Conservation (phyloP, 2,113 vertebrate species). For the Phalacrocorax pelagicus region DNA sequence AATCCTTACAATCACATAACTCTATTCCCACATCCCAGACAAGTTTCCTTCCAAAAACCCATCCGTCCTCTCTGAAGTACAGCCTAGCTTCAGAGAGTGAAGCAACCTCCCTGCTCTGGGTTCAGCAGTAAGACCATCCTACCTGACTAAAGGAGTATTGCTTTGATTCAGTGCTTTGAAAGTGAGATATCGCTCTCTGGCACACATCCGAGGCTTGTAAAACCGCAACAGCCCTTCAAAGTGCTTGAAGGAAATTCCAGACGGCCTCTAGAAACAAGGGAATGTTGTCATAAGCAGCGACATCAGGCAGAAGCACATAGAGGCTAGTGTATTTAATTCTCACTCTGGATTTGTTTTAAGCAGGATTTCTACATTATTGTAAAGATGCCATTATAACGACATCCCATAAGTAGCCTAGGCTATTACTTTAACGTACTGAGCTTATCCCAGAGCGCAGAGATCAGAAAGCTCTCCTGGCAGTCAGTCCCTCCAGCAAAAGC, state of each 20-base stretch:
- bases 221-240: conserved; percentile 95
- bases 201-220: conserved; percentile 90
- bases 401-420: not conserved
- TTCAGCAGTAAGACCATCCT: not conserved
- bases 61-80: not conserved
- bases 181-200: conserved; percentile 90
- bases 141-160: conserved; percentile 86
- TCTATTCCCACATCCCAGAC: not conserved
- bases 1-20: not conserved
- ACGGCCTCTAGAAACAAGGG: conserved; percentile 78
- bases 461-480: not conserved
- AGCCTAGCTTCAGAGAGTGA: not conserved
- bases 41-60: not conserved
- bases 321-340: not conserved
- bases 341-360: not conserved
- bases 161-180: conserved; percentile 93
- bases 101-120: not conserved
- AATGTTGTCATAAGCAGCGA: not conserved
- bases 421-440: not conserved
- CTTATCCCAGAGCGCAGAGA: not conserved
- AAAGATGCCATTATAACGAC: not conserved
- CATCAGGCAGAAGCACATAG: not conserved
- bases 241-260: conserved; percentile 90
- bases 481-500: not conserved
- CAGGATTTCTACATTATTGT: not conserved